phyloP scores from a whole-genome alignment of 2,113 vertebrate species.

The Hystrix brachyura region DNA sequence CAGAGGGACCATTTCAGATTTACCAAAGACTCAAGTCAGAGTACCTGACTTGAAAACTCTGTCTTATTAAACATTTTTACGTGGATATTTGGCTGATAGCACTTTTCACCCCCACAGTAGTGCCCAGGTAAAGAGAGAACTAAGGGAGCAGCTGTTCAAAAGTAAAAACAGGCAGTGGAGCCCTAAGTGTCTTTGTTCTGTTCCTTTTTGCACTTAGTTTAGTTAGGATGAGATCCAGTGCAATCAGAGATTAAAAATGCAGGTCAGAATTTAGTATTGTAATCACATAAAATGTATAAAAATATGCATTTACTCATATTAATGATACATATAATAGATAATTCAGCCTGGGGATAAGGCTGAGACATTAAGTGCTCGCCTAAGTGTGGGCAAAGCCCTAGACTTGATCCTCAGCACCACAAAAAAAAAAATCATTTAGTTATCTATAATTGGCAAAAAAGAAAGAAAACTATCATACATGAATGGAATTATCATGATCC shows the following conservation, averaged over 20 bases:
- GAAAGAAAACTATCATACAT: not conserved
- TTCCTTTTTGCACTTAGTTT: not conserved
- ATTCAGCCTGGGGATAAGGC: not conserved
- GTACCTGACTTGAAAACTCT: not conserved
- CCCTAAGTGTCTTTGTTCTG: not conserved
- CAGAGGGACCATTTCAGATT: not conserved
- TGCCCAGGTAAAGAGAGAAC: not conserved
- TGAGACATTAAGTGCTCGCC: not conserved
- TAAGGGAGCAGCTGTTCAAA: not conserved
- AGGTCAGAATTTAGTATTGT: not conserved
- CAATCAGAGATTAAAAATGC: not conserved
- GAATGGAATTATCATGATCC: not conserved
- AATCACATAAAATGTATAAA: conserved; percentile 38
- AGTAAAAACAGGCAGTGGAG: not conserved
- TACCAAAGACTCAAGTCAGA: not conserved
- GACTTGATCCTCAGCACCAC: not conserved
- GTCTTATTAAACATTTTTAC: not conserved
- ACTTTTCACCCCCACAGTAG: not conserved
- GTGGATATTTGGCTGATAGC: not conserved
- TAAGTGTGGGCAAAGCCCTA: not conserved
- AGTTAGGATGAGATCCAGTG: not conserved
- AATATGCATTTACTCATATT: not conserved
- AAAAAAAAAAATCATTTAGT: not conserved
- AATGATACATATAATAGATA: not conserved
- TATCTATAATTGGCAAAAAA: not conserved